Conservation (phyloP, 1,140 invertebrate species). For the Pogonus chalceus region DNA sequence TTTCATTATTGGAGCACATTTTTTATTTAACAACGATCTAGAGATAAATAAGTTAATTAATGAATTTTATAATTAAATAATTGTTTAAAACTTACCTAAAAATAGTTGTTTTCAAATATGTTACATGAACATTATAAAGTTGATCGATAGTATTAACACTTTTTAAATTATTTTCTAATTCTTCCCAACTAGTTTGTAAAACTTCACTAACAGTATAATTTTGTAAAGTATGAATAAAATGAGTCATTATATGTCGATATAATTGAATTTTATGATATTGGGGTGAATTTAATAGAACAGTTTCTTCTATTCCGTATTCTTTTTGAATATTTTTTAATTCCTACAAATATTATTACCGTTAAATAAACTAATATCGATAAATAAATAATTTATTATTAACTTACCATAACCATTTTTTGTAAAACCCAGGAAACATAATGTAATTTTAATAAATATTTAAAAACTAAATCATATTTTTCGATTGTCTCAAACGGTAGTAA, state of each 20-base stretch:
- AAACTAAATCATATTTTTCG: constrained; percentile 57
- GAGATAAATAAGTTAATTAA: constrained; percentile 29
- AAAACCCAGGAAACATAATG: constrained; percentile 61
- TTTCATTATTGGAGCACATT: constrained; percentile 51
- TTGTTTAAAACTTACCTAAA: constrained; percentile 34
- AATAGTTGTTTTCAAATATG: constrained; percentile 60
- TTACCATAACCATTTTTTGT: constrained; percentile 52
- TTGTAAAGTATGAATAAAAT: constrained; percentile 58
- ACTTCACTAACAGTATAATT: constrained; percentile 62
- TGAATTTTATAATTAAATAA: neutral
- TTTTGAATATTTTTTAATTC: constrained; percentile 43
- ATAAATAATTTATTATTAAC: constrained; percentile 6
- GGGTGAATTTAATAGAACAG: constrained; percentile 38
- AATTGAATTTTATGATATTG: constrained; percentile 53
- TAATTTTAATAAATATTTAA: constrained; percentile 63
- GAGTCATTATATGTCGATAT: constrained; percentile 59
- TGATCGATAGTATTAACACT: constrained; percentile 53
- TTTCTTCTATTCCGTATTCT: constrained; percentile 34
- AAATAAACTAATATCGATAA: constrained; percentile 11
- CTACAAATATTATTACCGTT: constrained; percentile 16
- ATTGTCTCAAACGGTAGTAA: constrained; percentile 58
- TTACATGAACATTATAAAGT: constrained; percentile 54
- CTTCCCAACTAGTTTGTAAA: constrained; percentile 55
- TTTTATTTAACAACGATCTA: constrained; percentile 58
- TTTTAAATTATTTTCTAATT: constrained; percentile 54